Evolutionary conservation across 1,140 invertebrate genomes (phyloP), one percentile per base, ranked within the genome.

Genomic region (Nasonia vitripennis): DNA sequence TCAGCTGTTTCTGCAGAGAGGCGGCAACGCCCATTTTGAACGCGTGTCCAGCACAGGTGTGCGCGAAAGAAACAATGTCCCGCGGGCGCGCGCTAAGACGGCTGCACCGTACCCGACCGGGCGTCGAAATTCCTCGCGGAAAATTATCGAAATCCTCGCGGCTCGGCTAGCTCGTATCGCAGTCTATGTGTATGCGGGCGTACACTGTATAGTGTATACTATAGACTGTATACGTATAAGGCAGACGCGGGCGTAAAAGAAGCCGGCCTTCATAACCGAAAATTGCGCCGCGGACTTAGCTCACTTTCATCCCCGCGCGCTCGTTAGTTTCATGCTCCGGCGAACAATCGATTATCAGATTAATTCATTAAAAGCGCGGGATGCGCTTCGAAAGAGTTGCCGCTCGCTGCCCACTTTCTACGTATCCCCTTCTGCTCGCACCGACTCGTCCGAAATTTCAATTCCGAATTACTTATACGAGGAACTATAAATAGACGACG

Each of bases 81-180:
- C 9, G 23, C 9, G 23, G 27, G 27, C 68, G 23, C 23, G 23
- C 31, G 27, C 68, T 27, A 7, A 71, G 68, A 71, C 68, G 9
- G 6, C 55, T 62, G 55, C 55, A 62, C 17, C 86, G 27, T 27
- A 87, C 88, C 87, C 87, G 82, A 68, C 85, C 88, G 83, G 55
- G 88, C 88, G 78, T 89, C 81, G 88, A 89, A 88, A 74, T 89
- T 89, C 85, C 88, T 87, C 27, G 82, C 71, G 71, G 81, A 84
- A 86, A 88, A 71, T 71, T 85, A 88, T 89, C 87, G 87, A 87
- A 88, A 86, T 88, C 68, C 83, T 88, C 84, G 55, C 55, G 20
- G 27, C 27, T 27, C 27, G 27, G 27, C 27, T 27, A 27, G 27
- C 27, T 27, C 27, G 27, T 1, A 1, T 27, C 27, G 27, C 27